Evolutionary conservation across 2,888 invertebrate genomes (phyloP).

Genomic region (Plagodis pulveraria): DNA sequence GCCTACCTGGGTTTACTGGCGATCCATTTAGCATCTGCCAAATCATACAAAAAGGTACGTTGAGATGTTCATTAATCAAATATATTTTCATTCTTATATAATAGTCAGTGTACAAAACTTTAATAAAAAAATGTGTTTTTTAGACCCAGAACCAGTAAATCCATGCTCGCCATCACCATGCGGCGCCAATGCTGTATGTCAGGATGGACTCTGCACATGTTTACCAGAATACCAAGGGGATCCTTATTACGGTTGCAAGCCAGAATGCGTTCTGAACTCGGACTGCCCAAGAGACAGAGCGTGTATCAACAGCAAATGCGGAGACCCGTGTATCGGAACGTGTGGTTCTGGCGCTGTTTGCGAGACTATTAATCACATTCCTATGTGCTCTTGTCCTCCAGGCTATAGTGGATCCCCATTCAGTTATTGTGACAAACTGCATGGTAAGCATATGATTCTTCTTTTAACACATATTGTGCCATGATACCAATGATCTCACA

Average conservation of each 20-base stretch:
- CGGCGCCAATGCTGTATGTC: conserved; percentile 87
- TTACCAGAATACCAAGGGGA: conserved; percentile 89
- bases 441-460: conserved; percentile 50
- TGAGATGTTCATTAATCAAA: background rate
- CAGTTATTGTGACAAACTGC: conserved; percentile 80
- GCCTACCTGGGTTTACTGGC: conserved; percentile 88
- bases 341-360: conserved; percentile 87
- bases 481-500: background rate
- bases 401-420: conserved; percentile 88
- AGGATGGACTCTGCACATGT: conserved; percentile 87
- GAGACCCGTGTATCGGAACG: conserved; percentile 89
- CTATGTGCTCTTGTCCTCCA: conserved; percentile 87
- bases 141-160: conserved; percentile 73
- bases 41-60: conserved; percentile 56
- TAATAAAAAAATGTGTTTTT: conserved; percentile 25
- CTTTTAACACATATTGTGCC: too few species aligned
- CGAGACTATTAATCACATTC: conserved; percentile 87
- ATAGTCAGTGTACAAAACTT: background rate
- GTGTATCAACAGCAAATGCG: conserved; percentile 90
- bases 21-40: conserved; percentile 88
- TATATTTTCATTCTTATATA: background rate
- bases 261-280: conserved; percentile 91
- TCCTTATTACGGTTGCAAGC: conserved; percentile 90
- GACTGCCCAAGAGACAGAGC: conserved; percentile 89
- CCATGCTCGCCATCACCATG: conserved; percentile 90